These are phyloP conservation scores for Sinopyrophorus schimmeli DNA, from an alignment of 2,888 invertebrate species.

Conservation along the genomic window DNA sequence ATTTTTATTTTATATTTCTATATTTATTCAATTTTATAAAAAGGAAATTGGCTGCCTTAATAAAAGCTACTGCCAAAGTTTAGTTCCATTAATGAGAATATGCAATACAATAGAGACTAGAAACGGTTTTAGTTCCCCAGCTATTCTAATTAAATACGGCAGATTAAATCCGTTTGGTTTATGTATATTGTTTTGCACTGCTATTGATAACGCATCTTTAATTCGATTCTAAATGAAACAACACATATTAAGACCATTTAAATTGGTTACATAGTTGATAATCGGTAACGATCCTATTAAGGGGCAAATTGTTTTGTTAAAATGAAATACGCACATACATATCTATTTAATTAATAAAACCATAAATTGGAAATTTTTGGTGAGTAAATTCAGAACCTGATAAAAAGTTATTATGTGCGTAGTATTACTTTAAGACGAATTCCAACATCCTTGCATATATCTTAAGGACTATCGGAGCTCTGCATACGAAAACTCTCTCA, in stretches of 20 bases:
- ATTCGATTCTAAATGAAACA: conserved; percentile 24
- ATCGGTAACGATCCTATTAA: too few species aligned
- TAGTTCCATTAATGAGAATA: conserved; percentile 26
- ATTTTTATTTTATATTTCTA: neutral
- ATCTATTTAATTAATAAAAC: too few species aligned
- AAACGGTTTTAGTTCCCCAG: conserved; percentile 27
- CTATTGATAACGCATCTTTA: conserved; percentile 24
- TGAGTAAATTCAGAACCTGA: neutral
- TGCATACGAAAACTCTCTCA: conserved; percentile 41
- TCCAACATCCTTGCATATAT: conserved; percentile 38
- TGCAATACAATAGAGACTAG: conserved; percentile 25
- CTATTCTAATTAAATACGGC: conserved; percentile 29
- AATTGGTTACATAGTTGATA: conserved; percentile 10
- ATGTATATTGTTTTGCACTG: conserved; percentile 23
- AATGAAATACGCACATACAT: too few species aligned
- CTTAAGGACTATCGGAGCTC: conserved; percentile 39
- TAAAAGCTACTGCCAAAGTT: conserved; percentile 12
- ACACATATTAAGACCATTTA: conserved; percentile 6
- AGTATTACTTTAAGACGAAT: conserved; percentile 20
- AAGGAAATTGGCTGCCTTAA: conserved; percentile 15
- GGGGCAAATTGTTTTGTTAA: neutral
- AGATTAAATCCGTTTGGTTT: conserved; percentile 27
- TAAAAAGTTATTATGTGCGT: too few species aligned
- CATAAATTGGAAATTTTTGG: too few species aligned
- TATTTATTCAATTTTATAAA: neutral